A percentile compares a stretch with the other conserved stretches of the same genome.
These are phyloP conservation scores for Patella vulgata DNA, from an alignment of 1,140 invertebrate genomes.

Conservation along the genomic window DNA sequence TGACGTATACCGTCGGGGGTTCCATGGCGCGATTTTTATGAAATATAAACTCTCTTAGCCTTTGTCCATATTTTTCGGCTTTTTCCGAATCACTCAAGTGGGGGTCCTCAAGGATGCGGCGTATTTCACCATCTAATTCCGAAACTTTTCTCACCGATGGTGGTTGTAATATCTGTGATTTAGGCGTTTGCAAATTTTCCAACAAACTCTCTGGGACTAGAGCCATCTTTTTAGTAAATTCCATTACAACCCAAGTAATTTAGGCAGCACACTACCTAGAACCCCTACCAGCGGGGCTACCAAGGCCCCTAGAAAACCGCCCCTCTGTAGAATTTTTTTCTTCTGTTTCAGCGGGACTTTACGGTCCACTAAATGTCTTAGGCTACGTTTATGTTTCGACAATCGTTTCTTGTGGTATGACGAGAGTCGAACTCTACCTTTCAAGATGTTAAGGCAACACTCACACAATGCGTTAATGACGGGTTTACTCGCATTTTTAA, in stretches of 20 bases:
- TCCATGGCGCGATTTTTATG: too few relatives aligned
- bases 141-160: too few relatives aligned
- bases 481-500: neutral
- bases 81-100: too few relatives aligned
- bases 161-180: too few relatives aligned
- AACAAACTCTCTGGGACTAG: neutral
- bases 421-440: slow-evolving; percentile 9
- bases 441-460: slow-evolving; percentile 14
- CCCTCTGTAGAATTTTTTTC: slow-evolving; percentile 8
- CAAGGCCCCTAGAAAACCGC: slow-evolving; percentile 5
- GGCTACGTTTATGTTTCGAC: slow-evolving; percentile 1
- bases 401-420: slow-evolving; percentile 1
- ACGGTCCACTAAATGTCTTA: neutral
- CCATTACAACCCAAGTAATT: neutral
- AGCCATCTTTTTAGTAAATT: slow-evolving; percentile 4
- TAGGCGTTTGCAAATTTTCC: too few relatives aligned
- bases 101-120: too few relatives aligned
- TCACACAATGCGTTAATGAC: slow-evolving; percentile 8
- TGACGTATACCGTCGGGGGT: too few relatives aligned
- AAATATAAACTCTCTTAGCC: too few relatives aligned
- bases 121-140: too few relatives aligned
- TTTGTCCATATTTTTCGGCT: too few relatives aligned
- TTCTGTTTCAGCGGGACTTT: neutral
- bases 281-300: neutral
- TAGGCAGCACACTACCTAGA: neutral